phyloP scores from a whole-genome alignment of 2,888 invertebrate species.

The Lottia gigantea region DNA sequence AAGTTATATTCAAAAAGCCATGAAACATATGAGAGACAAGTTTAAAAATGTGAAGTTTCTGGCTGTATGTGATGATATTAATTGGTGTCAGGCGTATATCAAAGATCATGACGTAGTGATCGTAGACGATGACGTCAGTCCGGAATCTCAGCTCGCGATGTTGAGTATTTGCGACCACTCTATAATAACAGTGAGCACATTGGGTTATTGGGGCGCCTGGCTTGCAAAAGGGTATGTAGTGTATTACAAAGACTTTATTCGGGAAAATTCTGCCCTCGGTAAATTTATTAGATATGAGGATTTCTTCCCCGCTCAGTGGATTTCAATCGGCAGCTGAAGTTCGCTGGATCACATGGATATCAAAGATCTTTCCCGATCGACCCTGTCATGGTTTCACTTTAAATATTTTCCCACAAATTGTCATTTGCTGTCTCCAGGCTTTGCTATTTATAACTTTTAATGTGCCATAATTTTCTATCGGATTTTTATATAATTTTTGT shows the following conservation, averaged over 20 bases:
- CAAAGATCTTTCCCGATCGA: no score
- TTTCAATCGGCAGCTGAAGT: slow-evolving; percentile 12
- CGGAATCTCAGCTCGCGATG: slow-evolving; percentile 19
- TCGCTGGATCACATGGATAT: no score
- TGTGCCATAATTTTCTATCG: no score
- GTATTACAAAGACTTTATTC: slow-evolving; percentile 21
- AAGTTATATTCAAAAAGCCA: slow-evolving; percentile 21
- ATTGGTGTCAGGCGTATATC: slow-evolving; percentile 23
- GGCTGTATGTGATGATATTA: slow-evolving; percentile 23
- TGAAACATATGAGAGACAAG: slow-evolving; percentile 20
- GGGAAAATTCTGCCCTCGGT: background rate
- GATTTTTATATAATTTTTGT: no score
- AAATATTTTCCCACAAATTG: no score
- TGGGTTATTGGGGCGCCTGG: slow-evolving; percentile 28
- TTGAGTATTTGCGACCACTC: slow-evolving; percentile 25
- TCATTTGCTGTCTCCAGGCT: no score
- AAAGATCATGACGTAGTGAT: background rate
- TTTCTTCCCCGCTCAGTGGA: slow-evolving; percentile 25
- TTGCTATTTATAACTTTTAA: no score
- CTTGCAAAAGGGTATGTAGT: slow-evolving; percentile 25
- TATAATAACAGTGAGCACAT: slow-evolving; percentile 28
- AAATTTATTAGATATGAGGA: slow-evolving; percentile 15
- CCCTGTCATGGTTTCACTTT: no score
- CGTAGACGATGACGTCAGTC: slow-evolving; percentile 13
- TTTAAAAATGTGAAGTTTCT: slow-evolving; percentile 20